Evolutionary conservation across 2,797 vertebrate species (phyloP), one percentile per base, ranked within the genome.

Genomic region (Muraenolepis orangiensis): DNA sequence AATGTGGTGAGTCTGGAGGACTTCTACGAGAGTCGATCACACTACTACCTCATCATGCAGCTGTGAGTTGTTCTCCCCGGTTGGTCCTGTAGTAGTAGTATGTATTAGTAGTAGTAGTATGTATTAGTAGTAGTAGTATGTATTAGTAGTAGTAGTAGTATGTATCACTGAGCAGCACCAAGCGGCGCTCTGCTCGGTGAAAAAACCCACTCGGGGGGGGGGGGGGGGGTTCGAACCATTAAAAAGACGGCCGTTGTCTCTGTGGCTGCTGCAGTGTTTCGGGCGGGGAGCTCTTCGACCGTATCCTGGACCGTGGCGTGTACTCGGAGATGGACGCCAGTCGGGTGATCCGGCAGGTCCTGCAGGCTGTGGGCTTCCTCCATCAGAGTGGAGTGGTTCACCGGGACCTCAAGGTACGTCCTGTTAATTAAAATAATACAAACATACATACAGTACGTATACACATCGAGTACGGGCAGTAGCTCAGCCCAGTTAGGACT

Each of bases 311-410:
- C n/a, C 92, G 96, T 0, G 98, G 97, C 0, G 94, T 98, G 46
- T 99, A 97, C 87, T 98, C 98, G 0, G 98, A 99, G 90, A 95
- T 94, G 72, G 97, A 99, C 0, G 98, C 98, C n/a, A 99, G 97
- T 30, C 80, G 90, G 69, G 96, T 99, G 82, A 99, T 99, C 86
- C 95, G 93, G 87, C 98, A 99, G 91, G 96, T 99, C 34, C 92
- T 99, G 80, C 92, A 95, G 6, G 98, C 96, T 0, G 97, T 99
- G 20, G 89, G 92, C 80, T 99, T 97, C 40, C 95, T 99, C 77
- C 98, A 99, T 0, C 91, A 96, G 18, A 98, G 92, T 0, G 95
- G 95, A 30, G 91, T 99, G 0, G 98, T 99, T 31, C 98, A 99
- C 73, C 93, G 98, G 0, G 98, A 99, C 87, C 88, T 99, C 38